Base-by-base conservation (phyloP, 2,797 vertebrate species). In the Neosalanx taihuensis region DNA sequence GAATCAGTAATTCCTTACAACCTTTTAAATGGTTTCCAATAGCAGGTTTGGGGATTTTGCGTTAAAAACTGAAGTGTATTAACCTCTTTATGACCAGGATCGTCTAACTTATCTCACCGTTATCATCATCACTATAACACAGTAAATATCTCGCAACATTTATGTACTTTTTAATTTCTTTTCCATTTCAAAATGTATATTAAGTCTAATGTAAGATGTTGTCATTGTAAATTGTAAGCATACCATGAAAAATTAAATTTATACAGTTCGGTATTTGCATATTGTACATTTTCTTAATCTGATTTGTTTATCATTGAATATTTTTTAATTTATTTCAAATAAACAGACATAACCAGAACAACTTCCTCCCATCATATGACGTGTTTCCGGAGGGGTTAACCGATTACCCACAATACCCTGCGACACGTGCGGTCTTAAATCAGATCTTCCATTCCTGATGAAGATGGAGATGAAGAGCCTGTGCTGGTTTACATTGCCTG, bases 181-280 rank as follows among this genome's bases (percentile, higher is more conserved):
- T 79, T 75, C 76, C 91, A 90, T 88, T 86, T 89, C 74, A 81
- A 78, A 92, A 92, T 92, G 92, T 94, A 93, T 94, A 94, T 94
- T 94, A 93, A 92, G 92, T 93, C 93, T 89, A 72, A 90, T 91
- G 92, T 88, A 90, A 90, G 93, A 85, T 92, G 86, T 88, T 93
- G 89, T 88, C 86, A 62, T 74, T 70, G 93, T 94, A 94, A 93
- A 91, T 93, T 94, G 93, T 94, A 93, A 90, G 92, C 92, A 89
- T 92, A 92, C 91, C 89, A 90, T 87, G 87, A 91, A 73, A 92
- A 94, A 94, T 93, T 93, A 93, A 94, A 91, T 94, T 94, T 94
- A 93, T 94, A 94, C 90, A 93, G 91, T 94, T 94, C 90, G 12
- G 41, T 46, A 46, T 46, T 46, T 46, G 41, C 2, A 46, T 46